Conservation (phyloP, 2,113 vertebrate species). For the Nestor notabilis region DNA sequence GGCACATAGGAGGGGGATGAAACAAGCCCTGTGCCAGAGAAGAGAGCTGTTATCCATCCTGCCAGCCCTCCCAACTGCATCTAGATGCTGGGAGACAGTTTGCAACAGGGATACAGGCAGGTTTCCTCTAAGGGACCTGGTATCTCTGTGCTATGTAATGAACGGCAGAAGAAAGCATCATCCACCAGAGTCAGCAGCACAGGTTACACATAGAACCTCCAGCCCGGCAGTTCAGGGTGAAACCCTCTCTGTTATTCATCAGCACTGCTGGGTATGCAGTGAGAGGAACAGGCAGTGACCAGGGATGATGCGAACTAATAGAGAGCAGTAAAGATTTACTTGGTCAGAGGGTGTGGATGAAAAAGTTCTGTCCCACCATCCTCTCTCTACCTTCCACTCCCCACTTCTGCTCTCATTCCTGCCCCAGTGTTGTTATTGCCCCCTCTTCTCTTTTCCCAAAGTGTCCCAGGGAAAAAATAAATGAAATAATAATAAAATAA, state of each 20-base stretch:
- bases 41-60: rapidly evolving
- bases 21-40: background rate
- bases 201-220: rapidly evolving
- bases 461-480: background rate
- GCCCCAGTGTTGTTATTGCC: background rate
- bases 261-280: background rate
- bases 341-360: background rate
- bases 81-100: background rate
- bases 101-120: background rate
- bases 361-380: background rate
- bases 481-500: background rate
- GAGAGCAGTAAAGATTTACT: background rate
- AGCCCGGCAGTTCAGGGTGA: rapidly evolving
- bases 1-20: background rate
- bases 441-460: background rate
- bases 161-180: background rate
- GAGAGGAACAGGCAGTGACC: background rate
- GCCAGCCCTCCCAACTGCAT: background rate
- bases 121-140: background rate
- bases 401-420: rapidly evolving
- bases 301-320: too few relatives aligned
- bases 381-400: background rate
- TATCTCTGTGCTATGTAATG: rapidly evolving
- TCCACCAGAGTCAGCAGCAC: rapidly evolving
- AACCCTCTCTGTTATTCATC: background rate